Evolutionary conservation across 2,113 vertebrate genomes (phyloP).

Genomic region (Anarrhichthys ocellatus): DNA sequence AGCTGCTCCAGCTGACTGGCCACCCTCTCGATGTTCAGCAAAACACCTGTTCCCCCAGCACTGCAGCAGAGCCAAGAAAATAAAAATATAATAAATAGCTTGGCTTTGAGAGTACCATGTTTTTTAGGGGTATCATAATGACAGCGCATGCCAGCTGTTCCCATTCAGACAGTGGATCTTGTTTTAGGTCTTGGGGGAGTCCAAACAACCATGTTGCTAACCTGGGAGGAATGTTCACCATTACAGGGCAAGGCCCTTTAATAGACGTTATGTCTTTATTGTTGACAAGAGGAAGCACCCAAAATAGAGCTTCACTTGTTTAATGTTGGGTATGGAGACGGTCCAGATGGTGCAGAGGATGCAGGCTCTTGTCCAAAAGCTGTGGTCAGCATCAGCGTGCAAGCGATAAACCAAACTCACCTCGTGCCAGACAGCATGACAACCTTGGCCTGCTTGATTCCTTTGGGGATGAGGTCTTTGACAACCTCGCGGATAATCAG

Average conservation of each 20-base stretch:
- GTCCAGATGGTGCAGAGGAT: conserved; percentile 37
- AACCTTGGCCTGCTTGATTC: conserved; percentile 86
- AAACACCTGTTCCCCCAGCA: conserved; percentile 87
- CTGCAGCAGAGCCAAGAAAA: conserved; percentile 69
- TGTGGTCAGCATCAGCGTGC: conserved; percentile 28
- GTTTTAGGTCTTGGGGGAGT: conserved; percentile 36
- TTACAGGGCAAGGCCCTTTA: conserved; percentile 55
- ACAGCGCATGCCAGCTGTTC: conserved; percentile 9
- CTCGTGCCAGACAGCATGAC: conserved; percentile 87
- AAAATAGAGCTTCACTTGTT: conserved; percentile 64
- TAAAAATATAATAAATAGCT: background rate
- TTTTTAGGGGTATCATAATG: conserved; percentile 28
- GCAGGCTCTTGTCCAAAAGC: conserved; percentile 39
- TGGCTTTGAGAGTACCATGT: conserved; percentile 23
- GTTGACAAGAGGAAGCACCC: conserved; percentile 64
- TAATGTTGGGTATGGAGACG: conserved; percentile 45
- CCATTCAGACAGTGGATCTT: conserved; percentile 33
- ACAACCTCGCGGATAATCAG: conserved; percentile 87
- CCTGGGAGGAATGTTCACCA: conserved; percentile 59
- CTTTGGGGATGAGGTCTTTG: conserved; percentile 86
- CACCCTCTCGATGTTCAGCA: conserved; percentile 87
- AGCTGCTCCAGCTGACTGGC: conserved; percentile 83
- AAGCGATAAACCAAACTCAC: conserved; percentile 69
- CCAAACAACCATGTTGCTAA: conserved; percentile 58
- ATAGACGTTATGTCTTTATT: conserved; percentile 72